Evolutionary conservation across 2,113 vertebrate species (phyloP).

Genomic region (Gymnocephalus cernua): DNA sequence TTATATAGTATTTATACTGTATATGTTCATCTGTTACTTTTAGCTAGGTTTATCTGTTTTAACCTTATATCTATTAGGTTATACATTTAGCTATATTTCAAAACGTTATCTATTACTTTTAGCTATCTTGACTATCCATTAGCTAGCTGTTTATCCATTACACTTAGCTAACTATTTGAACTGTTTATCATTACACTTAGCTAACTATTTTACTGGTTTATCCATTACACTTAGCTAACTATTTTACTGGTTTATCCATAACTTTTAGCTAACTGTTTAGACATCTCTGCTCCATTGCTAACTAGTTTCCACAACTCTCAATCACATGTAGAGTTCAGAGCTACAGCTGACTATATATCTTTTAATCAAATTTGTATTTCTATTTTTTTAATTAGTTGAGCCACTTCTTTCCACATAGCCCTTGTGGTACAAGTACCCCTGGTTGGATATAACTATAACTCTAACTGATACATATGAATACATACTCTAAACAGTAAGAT

Average conservation of each 20-base stretch:
- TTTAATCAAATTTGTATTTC: not conserved
- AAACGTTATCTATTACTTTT: not conserved
- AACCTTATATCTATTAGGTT: not conserved
- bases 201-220: not conserved
- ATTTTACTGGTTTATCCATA: not conserved
- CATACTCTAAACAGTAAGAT: conserved; percentile 30
- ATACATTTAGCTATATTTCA: not conserved
- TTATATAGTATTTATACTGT: no score
- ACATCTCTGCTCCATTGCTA: not conserved
- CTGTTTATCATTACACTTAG: not conserved
- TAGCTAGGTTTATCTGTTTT: not conserved
- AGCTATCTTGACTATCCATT: not conserved
- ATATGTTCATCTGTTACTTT: no score
- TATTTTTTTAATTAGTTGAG: no score
- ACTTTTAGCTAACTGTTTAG: not conserved
- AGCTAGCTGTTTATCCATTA: no score
- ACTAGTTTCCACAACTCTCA: not conserved
- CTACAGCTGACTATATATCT: not conserved
- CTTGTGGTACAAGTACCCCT: not conserved
- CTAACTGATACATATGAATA: not conserved
- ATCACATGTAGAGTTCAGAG: not conserved
- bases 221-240: not conserved
- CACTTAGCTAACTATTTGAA: not conserved
- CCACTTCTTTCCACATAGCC: not conserved
- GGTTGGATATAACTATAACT: not conserved